A percentile compares a stretch with the other conserved stretches of the same genome.
Evolutionary conservation across 2,888 invertebrate species (phyloP).

Genomic region (Malacosoma neustria): DNA sequence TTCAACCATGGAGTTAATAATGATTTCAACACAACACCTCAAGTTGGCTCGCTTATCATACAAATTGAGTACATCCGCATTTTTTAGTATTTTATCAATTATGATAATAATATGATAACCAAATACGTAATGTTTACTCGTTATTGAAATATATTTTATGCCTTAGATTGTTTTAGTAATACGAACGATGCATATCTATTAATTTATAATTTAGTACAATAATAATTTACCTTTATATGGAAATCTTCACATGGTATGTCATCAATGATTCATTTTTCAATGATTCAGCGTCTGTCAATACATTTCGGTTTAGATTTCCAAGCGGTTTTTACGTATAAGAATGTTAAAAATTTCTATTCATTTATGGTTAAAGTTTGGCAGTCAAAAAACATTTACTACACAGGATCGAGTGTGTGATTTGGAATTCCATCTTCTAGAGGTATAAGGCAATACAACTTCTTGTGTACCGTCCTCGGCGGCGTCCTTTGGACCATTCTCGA

Average conservation of each 20-base stretch:
- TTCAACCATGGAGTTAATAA: no score
- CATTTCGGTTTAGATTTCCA: background rate
- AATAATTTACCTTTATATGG: no score
- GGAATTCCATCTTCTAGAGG: constrained; percentile 58
- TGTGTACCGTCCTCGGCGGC: constrained; percentile 56
- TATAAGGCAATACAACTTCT: constrained; percentile 42
- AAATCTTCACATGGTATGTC: no score
- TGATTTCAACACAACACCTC: no score
- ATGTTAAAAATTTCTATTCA: constrained; percentile 2
- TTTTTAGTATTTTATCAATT: constrained; percentile 37
- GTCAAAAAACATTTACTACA: constrained; percentile 45
- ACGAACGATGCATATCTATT: no score
- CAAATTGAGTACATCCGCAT: constrained; percentile 27
- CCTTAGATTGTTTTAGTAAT: no score
- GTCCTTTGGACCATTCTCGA: constrained; percentile 53
- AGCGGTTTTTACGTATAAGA: constrained; percentile 1
- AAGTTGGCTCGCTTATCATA: constrained; percentile 21
- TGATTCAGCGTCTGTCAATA: no score
- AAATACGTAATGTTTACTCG: constrained; percentile 21
- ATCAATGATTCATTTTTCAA: background rate
- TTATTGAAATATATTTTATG: constrained; percentile 2
- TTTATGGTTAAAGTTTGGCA: constrained; percentile 19
- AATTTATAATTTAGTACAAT: no score
- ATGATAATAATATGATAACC: constrained; percentile 31
- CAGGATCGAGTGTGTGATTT: constrained; percentile 54